phyloP scores from a whole-genome alignment of 2,797 vertebrate species.

The Holocentrus rufus region DNA sequence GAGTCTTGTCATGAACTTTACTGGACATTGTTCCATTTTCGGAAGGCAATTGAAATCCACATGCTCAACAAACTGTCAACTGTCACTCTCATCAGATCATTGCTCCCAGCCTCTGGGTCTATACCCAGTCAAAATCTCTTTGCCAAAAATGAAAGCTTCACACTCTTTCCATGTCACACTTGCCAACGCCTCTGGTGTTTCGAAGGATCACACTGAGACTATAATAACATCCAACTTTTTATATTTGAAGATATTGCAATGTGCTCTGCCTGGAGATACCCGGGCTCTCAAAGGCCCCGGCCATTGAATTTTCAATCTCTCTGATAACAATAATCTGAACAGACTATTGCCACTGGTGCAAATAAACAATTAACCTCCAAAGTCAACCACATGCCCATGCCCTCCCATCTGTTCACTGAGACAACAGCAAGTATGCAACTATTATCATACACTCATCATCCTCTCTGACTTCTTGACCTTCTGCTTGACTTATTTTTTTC shows the following conservation, averaged over 20 bases:
- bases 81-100: slow-evolving; percentile 61
- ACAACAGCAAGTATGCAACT: neutral
- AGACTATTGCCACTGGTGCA: slow-evolving; percentile 71
- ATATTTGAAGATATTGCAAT: slow-evolving; percentile 63
- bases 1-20: slow-evolving; percentile 11
- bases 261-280: slow-evolving; percentile 58
- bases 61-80: slow-evolving; percentile 59
- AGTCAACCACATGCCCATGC: slow-evolving; percentile 59
- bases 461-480: slow-evolving; percentile 49
- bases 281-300: slow-evolving; percentile 56
- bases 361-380: slow-evolving; percentile 81
- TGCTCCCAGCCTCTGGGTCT: slow-evolving; percentile 41
- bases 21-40: slow-evolving; percentile 17
- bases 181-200: slow-evolving; percentile 63
- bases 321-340: slow-evolving; percentile 78
- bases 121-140: slow-evolving; percentile 41
- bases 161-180: slow-evolving; percentile 63
- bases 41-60: slow-evolving; percentile 47
- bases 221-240: slow-evolving; percentile 65
- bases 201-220: slow-evolving; percentile 56
- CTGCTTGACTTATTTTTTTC: slow-evolving; percentile 21
- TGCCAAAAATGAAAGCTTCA: slow-evolving; percentile 52
- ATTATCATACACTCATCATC: slow-evolving; percentile 59
- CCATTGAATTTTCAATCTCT: slow-evolving; percentile 63
- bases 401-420: slow-evolving; percentile 69